Conservation (phyloP, 2,888 invertebrate species). For the Autographa pulchrina region DNA sequence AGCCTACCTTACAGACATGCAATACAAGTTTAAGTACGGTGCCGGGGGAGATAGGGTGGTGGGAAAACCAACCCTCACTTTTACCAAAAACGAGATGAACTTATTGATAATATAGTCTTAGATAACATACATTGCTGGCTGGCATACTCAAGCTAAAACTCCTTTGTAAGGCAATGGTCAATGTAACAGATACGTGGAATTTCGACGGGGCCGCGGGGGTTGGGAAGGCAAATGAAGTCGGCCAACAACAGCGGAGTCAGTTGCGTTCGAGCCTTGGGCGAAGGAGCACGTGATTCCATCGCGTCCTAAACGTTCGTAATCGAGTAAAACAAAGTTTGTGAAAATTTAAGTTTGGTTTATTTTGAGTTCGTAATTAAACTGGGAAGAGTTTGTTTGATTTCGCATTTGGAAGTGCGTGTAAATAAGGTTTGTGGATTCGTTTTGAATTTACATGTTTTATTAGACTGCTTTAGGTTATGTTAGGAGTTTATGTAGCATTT, state of each 20-base stretch:
- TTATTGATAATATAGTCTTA: background rate
- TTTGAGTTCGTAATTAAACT: conserved; percentile 60
- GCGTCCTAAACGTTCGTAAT: conserved; percentile 62
- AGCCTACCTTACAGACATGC: conserved; percentile 82
- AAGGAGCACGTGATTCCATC: conserved; percentile 61
- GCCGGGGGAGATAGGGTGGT: conserved; percentile 66
- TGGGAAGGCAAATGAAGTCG: conserved; percentile 59
- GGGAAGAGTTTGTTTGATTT: conserved; percentile 59
- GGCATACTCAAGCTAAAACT: background rate
- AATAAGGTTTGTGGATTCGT: conserved; percentile 62
- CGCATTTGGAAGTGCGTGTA: conserved; percentile 63
- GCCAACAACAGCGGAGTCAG: conserved; percentile 60
- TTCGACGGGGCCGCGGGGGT: conserved; percentile 20
- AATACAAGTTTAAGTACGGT: conserved; percentile 77
- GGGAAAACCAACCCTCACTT: conserved; percentile 57
- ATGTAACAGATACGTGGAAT: conserved; percentile 57
- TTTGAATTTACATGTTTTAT: conserved; percentile 46
- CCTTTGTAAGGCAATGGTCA: conserved; percentile 38
- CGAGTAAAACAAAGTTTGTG: conserved; percentile 73
- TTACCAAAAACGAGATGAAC: conserved; percentile 24
- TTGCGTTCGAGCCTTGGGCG: conserved; percentile 62
- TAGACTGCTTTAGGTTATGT: conserved; percentile 33
- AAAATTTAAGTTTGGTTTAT: conserved; percentile 66
- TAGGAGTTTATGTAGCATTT: conserved; percentile 12
- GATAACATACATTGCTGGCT: conserved; percentile 57